phyloP scores from a whole-genome alignment of 1,140 invertebrate genomes.

The Papilio machaon region DNA sequence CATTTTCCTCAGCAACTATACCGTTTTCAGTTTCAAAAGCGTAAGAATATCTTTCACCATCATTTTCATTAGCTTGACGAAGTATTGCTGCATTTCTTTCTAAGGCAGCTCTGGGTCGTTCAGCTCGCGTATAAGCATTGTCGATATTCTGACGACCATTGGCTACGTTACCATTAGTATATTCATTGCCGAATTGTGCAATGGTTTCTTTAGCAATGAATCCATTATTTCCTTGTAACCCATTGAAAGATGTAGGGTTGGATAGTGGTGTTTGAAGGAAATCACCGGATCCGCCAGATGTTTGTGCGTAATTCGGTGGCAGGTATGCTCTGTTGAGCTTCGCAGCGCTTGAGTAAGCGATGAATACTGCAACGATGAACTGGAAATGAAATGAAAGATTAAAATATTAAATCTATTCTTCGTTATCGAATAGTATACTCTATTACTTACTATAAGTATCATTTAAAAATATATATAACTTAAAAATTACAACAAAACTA shows the following conservation, averaged over 20 bases:
- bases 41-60: conserved; percentile 70
- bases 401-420: too few species aligned
- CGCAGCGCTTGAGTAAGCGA: conserved; percentile 55
- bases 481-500: too few species aligned
- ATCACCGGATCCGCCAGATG: conserved; percentile 76
- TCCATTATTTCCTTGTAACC: conserved; percentile 30
- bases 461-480: too few species aligned
- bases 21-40: conserved; percentile 75
- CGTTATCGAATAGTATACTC: too few species aligned
- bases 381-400: conserved; percentile 51
- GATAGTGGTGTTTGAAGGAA: conserved; percentile 65
- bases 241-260: conserved; percentile 25
- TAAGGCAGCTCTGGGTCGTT: conserved; percentile 64
- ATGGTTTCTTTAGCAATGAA: conserved; percentile 26
- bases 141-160: conserved; percentile 25
- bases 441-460: too few species aligned
- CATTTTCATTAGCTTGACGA: conserved; percentile 60
- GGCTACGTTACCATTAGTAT: not conserved
- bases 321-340: conserved; percentile 84
- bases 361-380: conserved; percentile 61
- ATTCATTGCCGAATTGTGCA: conserved; percentile 20
- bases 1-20: conserved; percentile 69
- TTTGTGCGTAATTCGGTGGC: conserved; percentile 82
- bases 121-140: conserved; percentile 44
- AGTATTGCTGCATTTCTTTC: conserved; percentile 73